Evolutionary conservation across 2,797 vertebrate species (phyloP).

Genomic region (Cephalopachus bancanus): DNA sequence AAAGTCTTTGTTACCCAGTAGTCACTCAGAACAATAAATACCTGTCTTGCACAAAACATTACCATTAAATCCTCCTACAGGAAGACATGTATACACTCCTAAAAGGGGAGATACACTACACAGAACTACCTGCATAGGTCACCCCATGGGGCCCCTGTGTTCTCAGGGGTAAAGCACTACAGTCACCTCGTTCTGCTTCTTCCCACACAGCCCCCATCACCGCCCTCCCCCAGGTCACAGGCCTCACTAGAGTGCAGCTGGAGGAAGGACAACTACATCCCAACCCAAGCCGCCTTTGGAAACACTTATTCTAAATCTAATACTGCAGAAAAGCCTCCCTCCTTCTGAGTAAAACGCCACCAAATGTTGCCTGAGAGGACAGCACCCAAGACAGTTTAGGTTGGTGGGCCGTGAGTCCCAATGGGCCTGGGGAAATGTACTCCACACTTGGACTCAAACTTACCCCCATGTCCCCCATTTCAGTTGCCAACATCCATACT

Average conservation of each 20-base stretch:
- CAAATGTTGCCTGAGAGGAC: background rate
- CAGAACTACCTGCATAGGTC: background rate
- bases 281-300: background rate
- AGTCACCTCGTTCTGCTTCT: background rate
- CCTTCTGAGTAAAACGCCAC: background rate
- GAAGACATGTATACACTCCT: background rate
- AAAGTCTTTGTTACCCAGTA: background rate
- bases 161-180: background rate
- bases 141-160: background rate
- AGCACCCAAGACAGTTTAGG: background rate
- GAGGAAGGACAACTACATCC: background rate
- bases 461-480: slow-evolving; percentile 82
- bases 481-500: slow-evolving; percentile 85
- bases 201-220: background rate
- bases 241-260: background rate
- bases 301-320: background rate
- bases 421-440: slow-evolving; percentile 41
- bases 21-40: background rate
- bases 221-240: background rate
- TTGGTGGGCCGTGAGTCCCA: background rate
- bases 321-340: background rate
- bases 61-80: slow-evolving; percentile 25
- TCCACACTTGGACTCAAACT: slow-evolving; percentile 75
- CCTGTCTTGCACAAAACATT: slow-evolving; percentile 10
- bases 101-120: background rate